phyloP scores from a whole-genome alignment of 2,888 invertebrate species.

The Scelioninae gen. 1 region DNA sequence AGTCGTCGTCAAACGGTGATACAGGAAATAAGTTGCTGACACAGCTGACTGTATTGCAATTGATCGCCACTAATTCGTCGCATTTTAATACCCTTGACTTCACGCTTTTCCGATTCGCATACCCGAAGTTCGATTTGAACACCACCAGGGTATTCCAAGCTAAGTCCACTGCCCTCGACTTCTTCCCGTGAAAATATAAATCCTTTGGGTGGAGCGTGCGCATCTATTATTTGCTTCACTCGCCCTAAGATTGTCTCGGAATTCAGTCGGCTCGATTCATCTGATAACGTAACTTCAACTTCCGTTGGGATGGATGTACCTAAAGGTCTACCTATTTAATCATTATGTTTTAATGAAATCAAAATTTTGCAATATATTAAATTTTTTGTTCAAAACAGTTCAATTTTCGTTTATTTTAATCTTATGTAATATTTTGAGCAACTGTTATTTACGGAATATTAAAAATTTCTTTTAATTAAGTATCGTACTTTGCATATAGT shows the following conservation, averaged over 20 bases:
- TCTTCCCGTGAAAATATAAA: slow-evolving; percentile 86
- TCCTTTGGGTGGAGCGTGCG: slow-evolving; percentile 90
- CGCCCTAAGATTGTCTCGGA: slow-evolving; percentile 92
- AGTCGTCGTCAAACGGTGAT: slow-evolving; percentile 88
- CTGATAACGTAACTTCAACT: slow-evolving; percentile 91
- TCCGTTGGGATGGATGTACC: slow-evolving; percentile 81
- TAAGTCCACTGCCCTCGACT: slow-evolving; percentile 85
- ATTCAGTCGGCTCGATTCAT: slow-evolving; percentile 91
- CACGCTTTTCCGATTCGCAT: slow-evolving; percentile 89
- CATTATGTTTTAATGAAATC: neutral
- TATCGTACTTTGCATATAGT: too few relatives aligned
- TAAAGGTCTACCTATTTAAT: slow-evolving; percentile 80
- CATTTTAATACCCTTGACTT: slow-evolving; percentile 93
- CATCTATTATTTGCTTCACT: slow-evolving; percentile 91
- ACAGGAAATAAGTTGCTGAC: slow-evolving; percentile 94
- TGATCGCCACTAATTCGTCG: slow-evolving; percentile 94
- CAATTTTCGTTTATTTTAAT: too few relatives aligned
- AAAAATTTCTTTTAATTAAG: too few relatives aligned
- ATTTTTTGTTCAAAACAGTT: neutral
- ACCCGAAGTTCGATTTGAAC: slow-evolving; percentile 94
- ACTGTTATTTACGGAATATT: too few relatives aligned
- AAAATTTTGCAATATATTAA: too few relatives aligned
- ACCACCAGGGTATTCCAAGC: slow-evolving; percentile 91
- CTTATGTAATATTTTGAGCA: neutral
- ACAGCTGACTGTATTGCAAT: slow-evolving; percentile 93